Conservation (phyloP, 2,888 invertebrate genomes). For the Thyatira batis region DNA sequence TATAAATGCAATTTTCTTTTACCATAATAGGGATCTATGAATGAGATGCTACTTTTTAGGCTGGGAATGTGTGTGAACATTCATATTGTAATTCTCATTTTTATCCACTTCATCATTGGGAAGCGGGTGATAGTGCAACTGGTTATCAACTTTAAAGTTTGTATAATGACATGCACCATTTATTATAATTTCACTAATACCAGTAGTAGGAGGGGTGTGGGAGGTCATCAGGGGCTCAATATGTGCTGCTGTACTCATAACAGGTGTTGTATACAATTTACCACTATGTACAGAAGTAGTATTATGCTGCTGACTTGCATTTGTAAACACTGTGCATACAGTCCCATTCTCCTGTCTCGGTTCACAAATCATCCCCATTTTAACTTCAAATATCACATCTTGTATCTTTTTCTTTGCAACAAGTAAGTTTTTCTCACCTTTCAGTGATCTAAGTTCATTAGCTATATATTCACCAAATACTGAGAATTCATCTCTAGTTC, state of each 20-base stretch:
- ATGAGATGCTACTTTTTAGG: no score
- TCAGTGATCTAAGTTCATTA: conserved; percentile 81
- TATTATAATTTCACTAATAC: conserved; percentile 72
- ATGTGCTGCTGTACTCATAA: conserved; percentile 55
- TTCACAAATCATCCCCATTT: conserved; percentile 80
- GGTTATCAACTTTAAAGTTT: conserved; percentile 71
- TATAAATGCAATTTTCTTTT: no score
- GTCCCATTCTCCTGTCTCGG: conserved; percentile 45
- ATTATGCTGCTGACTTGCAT: conserved; percentile 44
- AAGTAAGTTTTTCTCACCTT: conserved; percentile 79
- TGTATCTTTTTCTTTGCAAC: conserved; percentile 84
- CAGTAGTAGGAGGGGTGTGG: conserved; percentile 57
- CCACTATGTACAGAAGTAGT: conserved; percentile 48
- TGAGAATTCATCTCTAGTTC: conserved; percentile 77
- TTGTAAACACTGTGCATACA: conserved; percentile 53
- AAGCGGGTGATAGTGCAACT: conserved; percentile 73
- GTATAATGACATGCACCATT: conserved; percentile 69
- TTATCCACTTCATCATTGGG: conserved; percentile 65
- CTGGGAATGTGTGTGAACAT: no score
- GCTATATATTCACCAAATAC: conserved; percentile 84
- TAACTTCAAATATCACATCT: conserved; percentile 83
- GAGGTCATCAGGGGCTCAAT: conserved; percentile 57
- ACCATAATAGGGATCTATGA: no score
- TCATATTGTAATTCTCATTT: conserved; percentile 43
- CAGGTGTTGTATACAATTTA: conserved; percentile 59